These are phyloP conservation scores for Progne subis DNA, from an alignment of 2,113 vertebrate species.

Conservation along the genomic window DNA sequence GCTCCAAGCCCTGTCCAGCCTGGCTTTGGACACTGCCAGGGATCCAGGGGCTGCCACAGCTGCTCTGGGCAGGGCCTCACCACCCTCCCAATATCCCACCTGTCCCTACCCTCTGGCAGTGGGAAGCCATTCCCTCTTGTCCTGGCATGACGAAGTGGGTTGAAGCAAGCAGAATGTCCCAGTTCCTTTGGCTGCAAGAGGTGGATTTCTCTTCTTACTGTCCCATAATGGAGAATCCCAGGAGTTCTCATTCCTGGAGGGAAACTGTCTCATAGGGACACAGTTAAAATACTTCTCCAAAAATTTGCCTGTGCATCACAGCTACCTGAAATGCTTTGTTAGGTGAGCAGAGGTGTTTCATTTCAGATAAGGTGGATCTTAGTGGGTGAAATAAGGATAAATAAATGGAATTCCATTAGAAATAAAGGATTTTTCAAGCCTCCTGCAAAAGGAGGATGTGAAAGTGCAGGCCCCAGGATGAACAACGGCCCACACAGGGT, in stretches of 20 bases:
- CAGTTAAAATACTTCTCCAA: not conserved
- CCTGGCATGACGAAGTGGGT: not conserved
- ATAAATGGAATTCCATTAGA: not conserved
- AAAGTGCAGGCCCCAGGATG: not conserved
- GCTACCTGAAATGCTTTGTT: not conserved
- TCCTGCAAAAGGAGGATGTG: not conserved
- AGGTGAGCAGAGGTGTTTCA: not conserved
- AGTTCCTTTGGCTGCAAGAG: not conserved
- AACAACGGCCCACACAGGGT: fast-evolving
- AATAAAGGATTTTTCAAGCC: not conserved
- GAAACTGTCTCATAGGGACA: not conserved
- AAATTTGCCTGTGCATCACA: not conserved
- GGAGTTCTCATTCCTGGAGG: not conserved
- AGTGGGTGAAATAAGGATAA: not conserved
- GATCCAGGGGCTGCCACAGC: not conserved
- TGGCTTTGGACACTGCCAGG: not conserved
- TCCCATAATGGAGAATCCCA: not conserved
- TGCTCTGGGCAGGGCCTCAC: not conserved
- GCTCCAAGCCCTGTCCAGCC: not conserved
- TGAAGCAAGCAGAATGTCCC: not conserved
- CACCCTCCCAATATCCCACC: not conserved
- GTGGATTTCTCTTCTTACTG: not conserved
- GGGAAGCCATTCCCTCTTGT: not conserved
- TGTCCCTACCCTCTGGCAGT: fast-evolving
- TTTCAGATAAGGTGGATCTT: not conserved